Conservation (phyloP, 2,113 vertebrate species). For the Theristicus caerulescens region DNA sequence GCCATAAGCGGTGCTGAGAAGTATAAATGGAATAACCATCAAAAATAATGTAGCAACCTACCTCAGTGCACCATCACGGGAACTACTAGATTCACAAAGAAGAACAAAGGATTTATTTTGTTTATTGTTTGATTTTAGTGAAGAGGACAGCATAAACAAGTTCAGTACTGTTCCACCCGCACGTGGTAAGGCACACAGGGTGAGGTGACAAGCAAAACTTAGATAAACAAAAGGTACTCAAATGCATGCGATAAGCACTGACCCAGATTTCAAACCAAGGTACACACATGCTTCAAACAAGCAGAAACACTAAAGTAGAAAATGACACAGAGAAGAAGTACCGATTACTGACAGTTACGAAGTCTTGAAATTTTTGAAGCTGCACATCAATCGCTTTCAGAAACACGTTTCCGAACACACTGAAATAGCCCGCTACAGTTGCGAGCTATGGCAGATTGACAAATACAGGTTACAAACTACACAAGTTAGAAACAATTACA, state of each 20-base stretch:
- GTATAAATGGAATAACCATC: background rate
- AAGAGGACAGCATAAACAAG: background rate
- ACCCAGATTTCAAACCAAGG: slow-evolving; percentile 5
- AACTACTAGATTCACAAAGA: background rate
- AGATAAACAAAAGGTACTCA: background rate
- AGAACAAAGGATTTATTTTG: background rate
- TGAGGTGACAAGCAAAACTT: background rate
- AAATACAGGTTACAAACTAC: slow-evolving; percentile 19
- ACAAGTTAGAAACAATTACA: slow-evolving; percentile 41
- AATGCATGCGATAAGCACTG: background rate
- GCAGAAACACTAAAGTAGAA: background rate
- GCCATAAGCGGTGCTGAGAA: background rate
- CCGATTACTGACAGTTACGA: fast-evolving
- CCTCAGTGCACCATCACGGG: background rate
- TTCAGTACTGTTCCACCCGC: background rate
- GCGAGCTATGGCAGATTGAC: background rate
- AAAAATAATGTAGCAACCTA: background rate
- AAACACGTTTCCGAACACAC: background rate
- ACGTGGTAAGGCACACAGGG: background rate
- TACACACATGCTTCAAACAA: background rate
- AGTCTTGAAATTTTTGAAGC: slow-evolving; percentile 14
- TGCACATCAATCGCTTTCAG: background rate
- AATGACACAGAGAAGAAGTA: background rate
- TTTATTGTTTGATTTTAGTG: background rate
- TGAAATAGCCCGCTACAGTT: background rate